These are phyloP conservation scores for Dysidea cf. avara DNA, from an alignment of 37 sponge, comb jelly and placozoan genomes.

Conservation along the genomic window DNA sequence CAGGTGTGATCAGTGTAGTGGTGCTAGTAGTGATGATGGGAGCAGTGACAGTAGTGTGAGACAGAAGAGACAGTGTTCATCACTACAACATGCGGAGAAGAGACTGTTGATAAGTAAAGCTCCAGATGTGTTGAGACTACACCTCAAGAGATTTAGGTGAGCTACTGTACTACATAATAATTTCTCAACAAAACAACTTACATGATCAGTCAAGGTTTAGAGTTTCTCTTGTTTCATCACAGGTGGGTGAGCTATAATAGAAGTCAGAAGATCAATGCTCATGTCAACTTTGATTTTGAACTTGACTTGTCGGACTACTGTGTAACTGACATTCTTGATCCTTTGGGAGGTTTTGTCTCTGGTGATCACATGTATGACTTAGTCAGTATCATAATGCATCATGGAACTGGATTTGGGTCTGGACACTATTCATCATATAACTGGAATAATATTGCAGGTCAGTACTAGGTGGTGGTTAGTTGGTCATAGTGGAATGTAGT, in stretches of 20 bases:
- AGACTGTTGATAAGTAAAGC: slow-evolving; percentile 23
- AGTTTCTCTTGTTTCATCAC: too few relatives aligned
- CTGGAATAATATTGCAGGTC: slow-evolving; percentile 29
- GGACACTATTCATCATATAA: slow-evolving; percentile 72
- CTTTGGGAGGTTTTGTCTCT: neutral
- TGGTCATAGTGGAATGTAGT: neutral
- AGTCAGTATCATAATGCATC: slow-evolving; percentile 73
- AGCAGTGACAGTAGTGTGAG: too few relatives aligned
- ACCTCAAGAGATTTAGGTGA: slow-evolving; percentile 80
- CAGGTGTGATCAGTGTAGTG: slow-evolving; percentile 28
- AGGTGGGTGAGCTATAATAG: too few relatives aligned
- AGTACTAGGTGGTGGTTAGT: neutral
- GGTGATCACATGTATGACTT: slow-evolving; percentile 46
- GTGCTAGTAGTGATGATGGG: too few relatives aligned
- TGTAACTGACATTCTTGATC: neutral
- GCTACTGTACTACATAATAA: neutral
- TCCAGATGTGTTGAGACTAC: slow-evolving; percentile 73
- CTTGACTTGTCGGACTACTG: slow-evolving; percentile 55
- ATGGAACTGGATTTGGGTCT: slow-evolving; percentile 52
- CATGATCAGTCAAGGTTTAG: too few relatives aligned
- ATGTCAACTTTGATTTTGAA: slow-evolving; percentile 52
- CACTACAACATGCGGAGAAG: slow-evolving; percentile 38
- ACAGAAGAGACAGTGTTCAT: too few relatives aligned
- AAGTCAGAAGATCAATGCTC: slow-evolving; percentile 60
- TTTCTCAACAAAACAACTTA: too few relatives aligned